Conservation (phyloP, 1,140 invertebrate species). For the Drosophila chauvacae region DNA sequence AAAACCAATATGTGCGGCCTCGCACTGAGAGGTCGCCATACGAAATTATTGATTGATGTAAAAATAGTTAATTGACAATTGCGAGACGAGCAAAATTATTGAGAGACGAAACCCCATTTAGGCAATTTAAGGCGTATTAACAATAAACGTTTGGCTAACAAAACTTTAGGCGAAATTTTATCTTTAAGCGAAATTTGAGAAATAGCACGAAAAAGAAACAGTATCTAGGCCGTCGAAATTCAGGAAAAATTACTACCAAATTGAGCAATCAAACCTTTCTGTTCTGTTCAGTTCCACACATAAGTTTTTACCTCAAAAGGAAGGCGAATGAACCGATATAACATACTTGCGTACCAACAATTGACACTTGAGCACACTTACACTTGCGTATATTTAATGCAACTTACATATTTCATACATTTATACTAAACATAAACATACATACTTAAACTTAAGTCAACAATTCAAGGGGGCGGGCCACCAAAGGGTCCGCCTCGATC, state of each 20-base stretch:
- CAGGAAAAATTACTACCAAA: conserved; percentile 46
- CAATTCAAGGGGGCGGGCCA: conserved; percentile 59
- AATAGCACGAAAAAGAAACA: conserved; percentile 37
- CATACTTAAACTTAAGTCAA: conserved; percentile 69
- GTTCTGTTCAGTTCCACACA: conserved; percentile 54
- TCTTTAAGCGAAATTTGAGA: conserved; percentile 57
- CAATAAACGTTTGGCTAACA: conserved; percentile 82
- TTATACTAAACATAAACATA: conserved; percentile 74
- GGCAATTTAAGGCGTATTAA: conserved; percentile 84
- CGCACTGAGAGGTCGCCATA: conserved; percentile 37
- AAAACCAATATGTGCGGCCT: conserved; percentile 66
- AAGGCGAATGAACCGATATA: conserved; percentile 45
- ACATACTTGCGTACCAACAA: conserved; percentile 62
- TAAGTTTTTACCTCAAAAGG: conserved; percentile 51
- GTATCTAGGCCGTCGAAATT: conserved; percentile 64
- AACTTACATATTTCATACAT: conserved; percentile 80
- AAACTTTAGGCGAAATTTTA: conserved; percentile 83
- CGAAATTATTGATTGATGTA: conserved; percentile 80
- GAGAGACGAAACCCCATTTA: conserved; percentile 68
- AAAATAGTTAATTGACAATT: conserved; percentile 79
- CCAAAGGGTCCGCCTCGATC: conserved; percentile 36
- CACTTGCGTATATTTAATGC: conserved; percentile 62
- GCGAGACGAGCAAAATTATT: conserved; percentile 54
- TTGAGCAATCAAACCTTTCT: conserved; percentile 30
- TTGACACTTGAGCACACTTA: conserved; percentile 52